These are phyloP conservation scores for Pecten maximus DNA, from an alignment of 2,888 invertebrate species.

Conservation along the genomic window DNA sequence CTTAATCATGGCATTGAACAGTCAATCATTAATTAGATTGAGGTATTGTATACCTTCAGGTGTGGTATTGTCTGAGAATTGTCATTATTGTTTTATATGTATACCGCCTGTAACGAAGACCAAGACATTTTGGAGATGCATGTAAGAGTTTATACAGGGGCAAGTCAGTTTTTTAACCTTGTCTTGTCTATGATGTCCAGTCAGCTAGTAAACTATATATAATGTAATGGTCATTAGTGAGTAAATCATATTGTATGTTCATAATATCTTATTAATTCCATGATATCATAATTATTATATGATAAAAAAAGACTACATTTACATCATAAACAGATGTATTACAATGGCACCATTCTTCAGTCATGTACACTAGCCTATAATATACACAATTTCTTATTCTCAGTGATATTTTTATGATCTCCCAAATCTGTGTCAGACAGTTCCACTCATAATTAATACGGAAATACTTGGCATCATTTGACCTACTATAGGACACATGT, in stretches of 20 bases:
- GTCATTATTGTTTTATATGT: not conserved
- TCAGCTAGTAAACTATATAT: not conserved
- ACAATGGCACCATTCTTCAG: not conserved
- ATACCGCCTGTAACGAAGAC: not conserved
- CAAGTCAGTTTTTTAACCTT: not conserved
- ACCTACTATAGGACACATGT: slow-evolving; percentile 4
- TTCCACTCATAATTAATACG: not conserved
- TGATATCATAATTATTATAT: no score
- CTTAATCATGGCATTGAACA: not conserved
- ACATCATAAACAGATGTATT: no score
- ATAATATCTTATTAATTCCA: no score
- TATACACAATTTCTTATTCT: not conserved
- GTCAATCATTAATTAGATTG: not conserved
- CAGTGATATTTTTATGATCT: not conserved
- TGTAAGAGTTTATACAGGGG: not conserved
- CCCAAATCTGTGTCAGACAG: not conserved
- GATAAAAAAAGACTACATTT: not conserved
- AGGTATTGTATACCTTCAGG: not conserved
- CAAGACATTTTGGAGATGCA: not conserved
- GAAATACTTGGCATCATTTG: not conserved
- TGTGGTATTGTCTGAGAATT: not conserved
- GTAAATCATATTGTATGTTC: no score
- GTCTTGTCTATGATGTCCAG: no score
- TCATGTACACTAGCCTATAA: not conserved
- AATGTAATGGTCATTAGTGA: not conserved